phyloP scores from a whole-genome alignment of 2,113 vertebrate species.

The Xenotilapia longispinis region DNA sequence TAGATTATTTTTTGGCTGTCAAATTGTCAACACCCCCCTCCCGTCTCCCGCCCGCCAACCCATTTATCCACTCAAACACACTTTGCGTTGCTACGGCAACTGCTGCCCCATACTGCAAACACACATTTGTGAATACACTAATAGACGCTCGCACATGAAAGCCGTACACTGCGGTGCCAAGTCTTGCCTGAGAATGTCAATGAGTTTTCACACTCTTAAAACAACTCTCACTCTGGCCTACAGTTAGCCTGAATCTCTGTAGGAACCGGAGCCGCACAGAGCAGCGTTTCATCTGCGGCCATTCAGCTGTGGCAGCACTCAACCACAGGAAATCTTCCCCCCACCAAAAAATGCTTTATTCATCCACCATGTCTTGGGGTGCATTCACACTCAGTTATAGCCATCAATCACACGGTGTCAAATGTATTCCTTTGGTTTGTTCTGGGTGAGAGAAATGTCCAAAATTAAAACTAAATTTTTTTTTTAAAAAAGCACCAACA shows the following conservation, averaged over 20 bases:
- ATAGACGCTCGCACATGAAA: slow-evolving; percentile 27
- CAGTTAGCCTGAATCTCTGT: slow-evolving; percentile 5
- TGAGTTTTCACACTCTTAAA: slow-evolving; percentile 11
- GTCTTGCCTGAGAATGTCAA: slow-evolving; percentile 35
- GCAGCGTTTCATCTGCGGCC: slow-evolving; percentile 8
- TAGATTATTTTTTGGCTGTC: slow-evolving; percentile 29
- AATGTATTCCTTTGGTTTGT: neutral
- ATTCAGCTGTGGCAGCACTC: slow-evolving; percentile 29
- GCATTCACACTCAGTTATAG: neutral
- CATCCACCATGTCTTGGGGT: slow-evolving; percentile 9
- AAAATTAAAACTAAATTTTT: neutral
- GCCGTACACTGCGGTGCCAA: neutral
- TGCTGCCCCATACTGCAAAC: neutral
- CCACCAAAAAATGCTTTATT: slow-evolving; percentile 1
- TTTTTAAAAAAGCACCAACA: neutral
- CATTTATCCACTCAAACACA: neutral
- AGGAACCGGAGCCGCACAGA: slow-evolving; percentile 8
- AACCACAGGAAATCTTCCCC: slow-evolving; percentile 28
- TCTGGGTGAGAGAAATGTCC: neutral
- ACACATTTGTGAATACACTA: slow-evolving; percentile 10
- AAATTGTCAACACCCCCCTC: neutral
- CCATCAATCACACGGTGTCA: neutral
- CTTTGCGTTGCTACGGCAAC: slow-evolving; percentile 43
- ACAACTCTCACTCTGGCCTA: neutral
- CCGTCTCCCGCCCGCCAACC: neutral